A percentile compares a stretch with the other conserved stretches of the same genome.
Conservation (phyloP, 2,797 vertebrate genomes). For the Acanthopagrus latus region DNA sequence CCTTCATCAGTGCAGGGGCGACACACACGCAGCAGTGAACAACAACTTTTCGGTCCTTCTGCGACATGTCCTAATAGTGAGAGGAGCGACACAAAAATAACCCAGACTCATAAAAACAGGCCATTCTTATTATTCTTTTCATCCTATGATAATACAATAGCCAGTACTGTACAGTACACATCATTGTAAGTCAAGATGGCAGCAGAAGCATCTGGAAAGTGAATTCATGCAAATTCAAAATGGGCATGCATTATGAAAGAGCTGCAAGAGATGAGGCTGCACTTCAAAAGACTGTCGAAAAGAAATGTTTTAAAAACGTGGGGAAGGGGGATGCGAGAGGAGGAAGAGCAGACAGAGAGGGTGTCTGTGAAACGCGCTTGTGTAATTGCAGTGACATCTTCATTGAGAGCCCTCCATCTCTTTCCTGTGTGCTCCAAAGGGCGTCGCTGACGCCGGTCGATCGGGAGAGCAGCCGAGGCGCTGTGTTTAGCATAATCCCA, state of each 20-base stretch:
- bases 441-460: constrained; percentile 82
- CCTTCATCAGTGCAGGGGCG: constrained; percentile 43
- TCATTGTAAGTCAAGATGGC: constrained; percentile 81
- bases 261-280: constrained; percentile 77
- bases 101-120: constrained; percentile 51
- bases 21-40: constrained; percentile 18
- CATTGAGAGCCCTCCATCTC: constrained; percentile 81
- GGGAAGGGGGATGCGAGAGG: constrained; percentile 63
- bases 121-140: constrained; percentile 70
- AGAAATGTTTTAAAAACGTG: constrained; percentile 60
- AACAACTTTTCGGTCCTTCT: constrained; percentile 29
- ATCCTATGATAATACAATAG: constrained; percentile 67
- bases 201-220: constrained; percentile 83
- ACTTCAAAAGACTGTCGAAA: constrained; percentile 80
- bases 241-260: constrained; percentile 81
- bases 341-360: constrained; percentile 76
- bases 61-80: constrained; percentile 14
- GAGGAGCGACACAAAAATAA: constrained; percentile 45
- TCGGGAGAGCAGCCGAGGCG: constrained; percentile 82
- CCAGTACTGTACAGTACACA: constrained; percentile 73
- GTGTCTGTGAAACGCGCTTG: constrained; percentile 76
- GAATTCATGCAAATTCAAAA: constrained; percentile 83
- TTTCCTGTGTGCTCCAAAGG: constrained; percentile 79
- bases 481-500: constrained; percentile 98
- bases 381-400: constrained; percentile 85